Evolutionary conservation across 2,113 vertebrate genomes (phyloP).

Genomic region (Synodontis membranacea): DNA sequence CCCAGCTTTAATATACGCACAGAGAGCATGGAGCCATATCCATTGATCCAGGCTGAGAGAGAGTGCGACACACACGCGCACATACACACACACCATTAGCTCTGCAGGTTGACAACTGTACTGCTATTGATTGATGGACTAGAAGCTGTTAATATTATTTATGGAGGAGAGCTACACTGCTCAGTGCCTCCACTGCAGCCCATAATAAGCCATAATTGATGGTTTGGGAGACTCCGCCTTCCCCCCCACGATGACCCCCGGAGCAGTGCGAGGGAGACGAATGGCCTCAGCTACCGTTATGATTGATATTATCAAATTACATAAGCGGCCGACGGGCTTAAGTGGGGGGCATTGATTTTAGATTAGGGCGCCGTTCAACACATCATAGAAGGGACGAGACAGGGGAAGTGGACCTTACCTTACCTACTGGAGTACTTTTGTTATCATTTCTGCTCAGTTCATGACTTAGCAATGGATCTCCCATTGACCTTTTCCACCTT

Average conservation of each 20-base stretch:
- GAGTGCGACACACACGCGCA: slow-evolving; percentile 18
- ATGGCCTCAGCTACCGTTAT: slow-evolving; percentile 93
- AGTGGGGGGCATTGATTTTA: slow-evolving; percentile 90
- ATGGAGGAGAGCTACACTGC: slow-evolving; percentile 78
- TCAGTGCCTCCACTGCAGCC: slow-evolving; percentile 77
- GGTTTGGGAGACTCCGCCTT: slow-evolving; percentile 81
- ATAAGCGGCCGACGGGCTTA: slow-evolving; percentile 78
- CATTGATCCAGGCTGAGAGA: slow-evolving; percentile 49
- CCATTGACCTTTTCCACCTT: slow-evolving; percentile 1
- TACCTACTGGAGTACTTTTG: slow-evolving; percentile 18
- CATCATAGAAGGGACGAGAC: slow-evolving; percentile 64
- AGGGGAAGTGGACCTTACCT: slow-evolving; percentile 62
- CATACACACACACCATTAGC: slow-evolving; percentile 68
- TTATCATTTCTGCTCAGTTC: slow-evolving; percentile 37
- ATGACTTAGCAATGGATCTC: not conserved
- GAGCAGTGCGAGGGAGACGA: slow-evolving; percentile 86
- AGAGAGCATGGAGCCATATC: slow-evolving; percentile 33
- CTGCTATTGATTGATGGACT: slow-evolving; percentile 84
- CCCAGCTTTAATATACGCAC: slow-evolving; percentile 27
- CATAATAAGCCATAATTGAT: slow-evolving; percentile 97
- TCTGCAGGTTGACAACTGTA: slow-evolving; percentile 84
- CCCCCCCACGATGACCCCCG: slow-evolving; percentile 79
- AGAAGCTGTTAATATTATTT: slow-evolving; percentile 92
- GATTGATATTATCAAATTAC: slow-evolving; percentile 95
- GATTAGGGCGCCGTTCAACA: slow-evolving; percentile 85